A percentile compares a stretch with the other conserved stretches of the same genome.
These are phyloP conservation scores for Eristalis intricaria DNA, from an alignment of 2,888 invertebrate genomes.

Conservation along the genomic window DNA sequence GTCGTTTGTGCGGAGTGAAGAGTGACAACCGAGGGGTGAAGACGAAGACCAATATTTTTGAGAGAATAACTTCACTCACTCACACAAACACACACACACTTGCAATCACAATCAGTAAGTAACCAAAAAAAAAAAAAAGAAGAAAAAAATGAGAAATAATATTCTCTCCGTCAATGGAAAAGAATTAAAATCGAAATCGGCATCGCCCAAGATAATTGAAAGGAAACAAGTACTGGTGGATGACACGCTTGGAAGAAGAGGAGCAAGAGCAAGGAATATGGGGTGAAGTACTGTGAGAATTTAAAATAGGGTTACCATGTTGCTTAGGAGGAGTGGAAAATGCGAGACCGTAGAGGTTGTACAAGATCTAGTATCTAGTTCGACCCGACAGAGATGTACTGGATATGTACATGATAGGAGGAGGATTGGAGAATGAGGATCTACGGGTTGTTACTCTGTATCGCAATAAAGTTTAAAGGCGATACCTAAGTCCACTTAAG, in stretches of 20 bases:
- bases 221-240: conserved; percentile 54
- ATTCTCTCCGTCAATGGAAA: conserved; percentile 51
- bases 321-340: too few species aligned
- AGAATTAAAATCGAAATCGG: conserved; percentile 67
- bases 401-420: too few species aligned
- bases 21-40: neutral
- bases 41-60: neutral
- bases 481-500: too few species aligned
- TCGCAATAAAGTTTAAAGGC: too few species aligned
- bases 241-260: conserved; percentile 16
- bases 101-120: conserved; percentile 5
- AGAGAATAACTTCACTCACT: conserved; percentile 17
- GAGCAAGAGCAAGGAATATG: neutral
- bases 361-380: too few species aligned
- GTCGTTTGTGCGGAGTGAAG: neutral
- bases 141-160: conserved; percentile 48
- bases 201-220: conserved; percentile 65
- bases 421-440: too few species aligned
- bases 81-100: conserved; percentile 1
- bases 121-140: conserved; percentile 4
- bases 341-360: too few species aligned
- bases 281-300: conserved; percentile 6
- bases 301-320: neutral
- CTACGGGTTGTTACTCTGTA: too few species aligned
- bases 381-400: too few species aligned